Evolutionary conservation across 2,888 invertebrate species (phyloP), one percentile per base, ranked within the genome.

Genomic region (Eudasyphora cyanicolor): DNA sequence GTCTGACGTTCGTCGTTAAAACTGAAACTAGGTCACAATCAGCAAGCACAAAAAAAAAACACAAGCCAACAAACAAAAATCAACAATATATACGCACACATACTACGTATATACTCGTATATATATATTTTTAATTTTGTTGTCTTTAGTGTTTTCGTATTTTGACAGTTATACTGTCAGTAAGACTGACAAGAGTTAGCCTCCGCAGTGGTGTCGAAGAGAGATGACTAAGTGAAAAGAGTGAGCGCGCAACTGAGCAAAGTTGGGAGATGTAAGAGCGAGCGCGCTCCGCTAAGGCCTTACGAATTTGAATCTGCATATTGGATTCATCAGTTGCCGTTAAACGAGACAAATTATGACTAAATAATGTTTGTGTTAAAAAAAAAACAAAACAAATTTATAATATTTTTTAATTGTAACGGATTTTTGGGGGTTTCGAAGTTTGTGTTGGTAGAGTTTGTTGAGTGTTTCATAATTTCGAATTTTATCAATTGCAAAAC

Each of bases 21-120:
- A 73, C 84, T 84, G 82, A 87, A 90, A 89, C 88, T 90, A 86
- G 89, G 89, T 90, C 89, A 90, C 79, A 80, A 81, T 86, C 84
- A 86, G 78, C 78, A 77, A 84, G 81, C 81, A n/a, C n/a, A n/a
- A n/a, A n/a, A n/a, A n/a, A n/a, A n/a, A n/a, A n/a, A n/a, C n/a
- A n/a, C n/a, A 29, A 27, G 8, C 14, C 19, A 17, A 49, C 27
- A 7, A 71, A 71, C 32, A 32, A 71, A 17, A 24, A 35, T 38
- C 21, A 64, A 38, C 35, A 64, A 42, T 21, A 32, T n/a, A n/a
- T n/a, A n/a, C n/a, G n/a, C n/a, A n/a, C n/a, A n/a, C n/a, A n/a
- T n/a, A n/a, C n/a, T n/a, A n/a, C n/a, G n/a, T n/a, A n/a, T n/a
- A n/a, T n/a, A n/a, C n/a, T n/a, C n/a, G n/a, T n/a, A n/a, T n/a